Conservation (phyloP, 2,888 invertebrate species). For the Plagiodera versicolora region DNA sequence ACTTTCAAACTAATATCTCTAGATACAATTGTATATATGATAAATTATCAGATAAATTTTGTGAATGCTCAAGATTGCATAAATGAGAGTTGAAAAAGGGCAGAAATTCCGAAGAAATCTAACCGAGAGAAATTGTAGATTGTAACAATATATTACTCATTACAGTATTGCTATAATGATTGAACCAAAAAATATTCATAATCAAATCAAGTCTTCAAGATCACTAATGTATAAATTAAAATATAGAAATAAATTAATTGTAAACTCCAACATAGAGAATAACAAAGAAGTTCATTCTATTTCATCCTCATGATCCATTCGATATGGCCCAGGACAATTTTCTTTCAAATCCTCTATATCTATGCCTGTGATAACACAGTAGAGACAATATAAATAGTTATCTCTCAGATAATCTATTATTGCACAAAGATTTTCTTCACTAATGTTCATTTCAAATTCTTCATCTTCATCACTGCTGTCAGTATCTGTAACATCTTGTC, state of each 20-base stretch:
- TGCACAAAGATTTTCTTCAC: conserved; percentile 49
- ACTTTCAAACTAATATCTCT: too few species aligned
- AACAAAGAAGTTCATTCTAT: background rate
- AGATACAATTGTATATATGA: too few species aligned
- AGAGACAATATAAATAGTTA: conserved; percentile 76
- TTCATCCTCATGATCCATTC: conserved; percentile 62
- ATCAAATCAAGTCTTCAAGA: background rate
- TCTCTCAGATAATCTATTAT: conserved; percentile 63
- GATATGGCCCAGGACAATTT: conserved; percentile 68
- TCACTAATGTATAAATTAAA: background rate
- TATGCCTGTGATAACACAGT: conserved; percentile 73
- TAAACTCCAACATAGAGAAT: background rate
- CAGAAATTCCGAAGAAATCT: too few species aligned
- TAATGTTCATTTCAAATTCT: conserved; percentile 43
- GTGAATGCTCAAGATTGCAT: too few species aligned
- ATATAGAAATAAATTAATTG: background rate
- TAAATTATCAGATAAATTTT: too few species aligned
- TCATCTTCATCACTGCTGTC: conserved; percentile 44
- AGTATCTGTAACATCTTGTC: conserved; percentile 45
- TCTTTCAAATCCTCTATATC: conserved; percentile 63
- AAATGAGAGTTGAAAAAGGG: too few species aligned
- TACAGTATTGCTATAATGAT: conserved; percentile 17
- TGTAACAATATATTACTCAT: conserved; percentile 13
- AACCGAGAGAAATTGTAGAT: too few species aligned
- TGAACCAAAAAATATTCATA: conserved; percentile 7